phyloP scores from a whole-genome alignment of 2,888 invertebrate species.

The Camponotus fellah region DNA sequence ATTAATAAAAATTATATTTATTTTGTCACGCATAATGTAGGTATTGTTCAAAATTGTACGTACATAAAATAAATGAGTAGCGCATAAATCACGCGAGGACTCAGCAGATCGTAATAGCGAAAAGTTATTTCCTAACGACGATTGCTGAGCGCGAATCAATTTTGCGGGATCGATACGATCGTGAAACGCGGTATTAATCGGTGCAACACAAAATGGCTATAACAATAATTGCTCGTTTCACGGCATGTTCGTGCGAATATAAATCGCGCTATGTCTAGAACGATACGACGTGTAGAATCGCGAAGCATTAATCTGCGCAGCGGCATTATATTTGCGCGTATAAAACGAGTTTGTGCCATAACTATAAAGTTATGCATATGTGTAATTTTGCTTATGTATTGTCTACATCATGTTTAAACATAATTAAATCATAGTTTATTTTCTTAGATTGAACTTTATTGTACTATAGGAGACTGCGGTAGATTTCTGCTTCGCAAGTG shows the following conservation, averaged over 20 bases:
- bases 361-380: conserved; percentile 32
- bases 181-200: conserved; percentile 68
- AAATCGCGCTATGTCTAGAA: conserved; percentile 63
- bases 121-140: conserved; percentile 56
- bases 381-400: conserved; percentile 40
- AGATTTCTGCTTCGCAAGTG: not conserved
- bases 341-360: conserved; percentile 12
- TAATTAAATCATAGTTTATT: conserved; percentile 41
- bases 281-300: conserved; percentile 59
- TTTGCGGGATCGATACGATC: conserved; percentile 51
- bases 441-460: not conserved
- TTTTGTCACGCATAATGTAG: not conserved
- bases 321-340: conserved; percentile 44
- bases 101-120: conserved; percentile 53
- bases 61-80: conserved; percentile 26
- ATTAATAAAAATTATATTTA: not conserved
- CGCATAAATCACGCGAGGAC: conserved; percentile 48
- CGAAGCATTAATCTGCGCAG: conserved; percentile 47
- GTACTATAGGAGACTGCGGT: not conserved
- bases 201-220: conserved; percentile 67
- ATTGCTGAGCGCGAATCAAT: conserved; percentile 53
- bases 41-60: conserved; percentile 21
- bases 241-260: conserved; percentile 67
- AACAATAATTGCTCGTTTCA: conserved; percentile 63
- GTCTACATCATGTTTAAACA: conserved; percentile 35